These are phyloP conservation scores for Rutpela maculata DNA, from an alignment of 2,888 invertebrate species.

Conservation along the genomic window DNA sequence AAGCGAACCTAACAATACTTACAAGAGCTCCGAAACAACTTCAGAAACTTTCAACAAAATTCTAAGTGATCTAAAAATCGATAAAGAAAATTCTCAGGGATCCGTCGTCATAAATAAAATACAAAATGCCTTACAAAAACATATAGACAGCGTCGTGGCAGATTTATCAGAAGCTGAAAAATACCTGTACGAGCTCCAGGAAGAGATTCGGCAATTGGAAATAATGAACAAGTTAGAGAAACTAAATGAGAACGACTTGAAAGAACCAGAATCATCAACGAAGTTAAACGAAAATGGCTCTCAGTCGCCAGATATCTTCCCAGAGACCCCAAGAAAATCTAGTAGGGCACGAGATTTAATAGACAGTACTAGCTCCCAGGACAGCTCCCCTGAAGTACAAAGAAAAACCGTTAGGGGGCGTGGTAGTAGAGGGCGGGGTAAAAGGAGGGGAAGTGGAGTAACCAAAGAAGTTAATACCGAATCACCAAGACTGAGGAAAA, in stretches of 20 bases:
- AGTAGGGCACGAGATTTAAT: background rate
- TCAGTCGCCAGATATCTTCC: slow-evolving; percentile 1
- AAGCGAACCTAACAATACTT: slow-evolving; percentile 68
- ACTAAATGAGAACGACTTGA: slow-evolving; percentile 6
- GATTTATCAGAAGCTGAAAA: slow-evolving; percentile 67
- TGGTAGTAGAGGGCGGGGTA: slow-evolving; percentile 11
- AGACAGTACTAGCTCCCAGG: slow-evolving; percentile 26
- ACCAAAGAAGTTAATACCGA: slow-evolving; percentile 12
- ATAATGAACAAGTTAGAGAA: slow-evolving; percentile 35
- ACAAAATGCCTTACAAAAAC: slow-evolving; percentile 68
- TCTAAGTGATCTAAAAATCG: slow-evolving; percentile 62
- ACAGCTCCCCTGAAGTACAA: slow-evolving; percentile 20
- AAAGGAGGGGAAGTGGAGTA: background rate
- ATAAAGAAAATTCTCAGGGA: slow-evolving; percentile 61
- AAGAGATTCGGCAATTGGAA: slow-evolving; percentile 66
- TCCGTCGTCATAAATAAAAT: slow-evolving; percentile 65
- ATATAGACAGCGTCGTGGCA: slow-evolving; percentile 65
- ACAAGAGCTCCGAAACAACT: slow-evolving; percentile 65
- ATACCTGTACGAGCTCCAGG: slow-evolving; percentile 70
- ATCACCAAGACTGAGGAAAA: slow-evolving; percentile 33
- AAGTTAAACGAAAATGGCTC: slow-evolving; percentile 4
- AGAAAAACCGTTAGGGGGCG: slow-evolving; percentile 7
- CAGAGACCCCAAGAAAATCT: background rate
- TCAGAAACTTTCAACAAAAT: slow-evolving; percentile 66
- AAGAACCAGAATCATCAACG: background rate